Evolutionary conservation across 30 jellyfish, hydroid and myxozoan species (phyloP).

Genomic region (Aurelia sp.): DNA sequence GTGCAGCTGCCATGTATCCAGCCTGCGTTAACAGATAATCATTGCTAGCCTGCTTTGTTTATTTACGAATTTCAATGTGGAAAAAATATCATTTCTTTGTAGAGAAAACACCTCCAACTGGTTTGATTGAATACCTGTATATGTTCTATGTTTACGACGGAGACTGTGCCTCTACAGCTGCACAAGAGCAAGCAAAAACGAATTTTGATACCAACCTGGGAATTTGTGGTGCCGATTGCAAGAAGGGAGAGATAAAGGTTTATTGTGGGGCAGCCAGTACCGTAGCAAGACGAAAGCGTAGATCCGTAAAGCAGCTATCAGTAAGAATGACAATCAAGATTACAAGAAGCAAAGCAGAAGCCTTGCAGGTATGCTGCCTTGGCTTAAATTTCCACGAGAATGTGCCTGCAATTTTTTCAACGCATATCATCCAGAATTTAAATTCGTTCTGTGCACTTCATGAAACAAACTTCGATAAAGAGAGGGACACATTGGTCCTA

Average conservation of each 20-base stretch:
- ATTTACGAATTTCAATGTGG: too few relatives aligned
- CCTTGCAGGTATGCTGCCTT: constrained; percentile 9
- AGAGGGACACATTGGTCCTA: too few relatives aligned
- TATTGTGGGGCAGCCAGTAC: constrained; percentile 72
- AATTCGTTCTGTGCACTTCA: too few relatives aligned
- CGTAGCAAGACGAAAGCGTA: constrained; percentile 68
- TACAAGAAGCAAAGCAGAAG: constrained; percentile 61
- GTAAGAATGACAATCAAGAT: constrained; percentile 40
- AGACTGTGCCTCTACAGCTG: constrained; percentile 70
- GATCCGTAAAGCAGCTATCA: constrained; percentile 38
- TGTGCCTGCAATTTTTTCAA: too few relatives aligned
- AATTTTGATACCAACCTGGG: neutral
- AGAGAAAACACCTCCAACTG: constrained; percentile 79
- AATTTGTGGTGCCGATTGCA: constrained; percentile 31
- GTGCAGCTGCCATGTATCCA: too few relatives aligned
- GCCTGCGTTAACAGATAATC: too few relatives aligned
- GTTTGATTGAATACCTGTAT: constrained; percentile 24
- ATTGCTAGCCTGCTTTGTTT: too few relatives aligned
- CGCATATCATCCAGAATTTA: too few relatives aligned
- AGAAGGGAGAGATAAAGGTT: constrained; percentile 15
- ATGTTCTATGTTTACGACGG: constrained; percentile 61
- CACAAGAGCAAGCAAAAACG: constrained; percentile 42
- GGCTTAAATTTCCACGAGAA: too few relatives aligned
- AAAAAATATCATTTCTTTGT: neutral
- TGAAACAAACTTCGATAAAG: too few relatives aligned